These are phyloP conservation scores for Ranitomeya imitator DNA, from an alignment of 2,113 vertebrate species.

Conservation along the genomic window DNA sequence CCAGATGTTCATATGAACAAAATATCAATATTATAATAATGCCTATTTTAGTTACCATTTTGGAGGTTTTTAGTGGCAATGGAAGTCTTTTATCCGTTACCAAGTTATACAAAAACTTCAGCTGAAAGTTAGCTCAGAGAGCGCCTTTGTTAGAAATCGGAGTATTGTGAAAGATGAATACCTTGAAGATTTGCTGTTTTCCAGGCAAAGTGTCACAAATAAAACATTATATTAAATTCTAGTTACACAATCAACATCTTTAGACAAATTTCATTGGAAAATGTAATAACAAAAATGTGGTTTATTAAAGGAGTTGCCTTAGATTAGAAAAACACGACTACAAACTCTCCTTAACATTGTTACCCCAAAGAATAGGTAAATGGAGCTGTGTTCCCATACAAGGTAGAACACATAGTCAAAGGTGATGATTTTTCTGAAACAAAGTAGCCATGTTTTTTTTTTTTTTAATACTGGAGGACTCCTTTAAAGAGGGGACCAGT, in stretches of 20 bases:
- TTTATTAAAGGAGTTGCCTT: not conserved
- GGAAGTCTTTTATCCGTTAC: not conserved
- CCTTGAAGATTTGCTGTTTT: not conserved
- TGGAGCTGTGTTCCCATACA: no score
- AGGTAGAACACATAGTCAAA: no score
- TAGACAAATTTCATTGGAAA: not conserved
- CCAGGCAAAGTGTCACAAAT: not conserved
- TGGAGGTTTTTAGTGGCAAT: not conserved
- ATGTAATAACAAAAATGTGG: not conserved
- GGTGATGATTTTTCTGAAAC: no score
- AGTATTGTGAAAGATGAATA: not conserved
- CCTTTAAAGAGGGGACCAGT: no score
- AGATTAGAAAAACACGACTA: no score
- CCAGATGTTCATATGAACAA: not conserved
- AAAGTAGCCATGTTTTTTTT: no score
- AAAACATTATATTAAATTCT: not conserved
- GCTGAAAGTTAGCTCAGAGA: not conserved
- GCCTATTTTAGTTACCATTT: not conserved
- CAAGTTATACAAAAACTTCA: not conserved
- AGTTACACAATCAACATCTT: not conserved
- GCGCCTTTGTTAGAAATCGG: not conserved
- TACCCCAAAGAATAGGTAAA: no score
- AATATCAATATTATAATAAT: not conserved
- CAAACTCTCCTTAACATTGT: no score
- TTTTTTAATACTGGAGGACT: no score